These are phyloP conservation scores for Campoletis raptor DNA, from an alignment of 2,888 invertebrate genomes.

Conservation along the genomic window DNA sequence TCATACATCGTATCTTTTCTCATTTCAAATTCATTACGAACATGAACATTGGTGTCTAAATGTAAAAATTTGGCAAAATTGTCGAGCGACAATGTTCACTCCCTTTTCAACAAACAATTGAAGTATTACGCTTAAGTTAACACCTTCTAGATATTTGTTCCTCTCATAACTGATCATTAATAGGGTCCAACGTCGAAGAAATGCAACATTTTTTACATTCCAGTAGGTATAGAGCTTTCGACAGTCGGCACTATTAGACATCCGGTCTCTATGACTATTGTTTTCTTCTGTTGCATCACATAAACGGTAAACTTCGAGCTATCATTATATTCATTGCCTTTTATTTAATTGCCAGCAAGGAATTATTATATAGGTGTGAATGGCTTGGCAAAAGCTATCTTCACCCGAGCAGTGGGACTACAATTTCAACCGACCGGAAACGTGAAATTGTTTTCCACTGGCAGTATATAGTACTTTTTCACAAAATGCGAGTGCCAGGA, in stretches of 20 bases:
- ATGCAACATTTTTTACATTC: too few relatives aligned
- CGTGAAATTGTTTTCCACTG: constrained; percentile 67
- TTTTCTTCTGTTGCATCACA: not conserved
- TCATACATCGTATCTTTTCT: not conserved
- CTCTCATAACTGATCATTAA: too few relatives aligned
- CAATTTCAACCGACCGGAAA: constrained; percentile 64
- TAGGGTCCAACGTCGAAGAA: too few relatives aligned
- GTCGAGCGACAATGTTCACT: too few relatives aligned
- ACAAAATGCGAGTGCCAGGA: constrained; percentile 51
- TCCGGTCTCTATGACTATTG: not conserved
- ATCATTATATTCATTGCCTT: not conserved
- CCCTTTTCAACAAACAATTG: too few relatives aligned
- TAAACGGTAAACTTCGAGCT: not conserved
- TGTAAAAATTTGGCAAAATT: too few relatives aligned
- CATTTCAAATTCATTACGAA: not conserved
- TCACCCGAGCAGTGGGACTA: constrained; percentile 62
- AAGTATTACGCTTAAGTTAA: too few relatives aligned
- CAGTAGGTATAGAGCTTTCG: too few relatives aligned
- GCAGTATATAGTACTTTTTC: constrained; percentile 52
- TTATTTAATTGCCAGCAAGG: constrained; percentile 39
- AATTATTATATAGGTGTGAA: constrained; percentile 46
- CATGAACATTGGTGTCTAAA: not conserved
- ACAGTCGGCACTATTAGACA: too few relatives aligned
- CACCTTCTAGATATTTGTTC: too few relatives aligned
- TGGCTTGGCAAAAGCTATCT: constrained; percentile 54